These are phyloP conservation scores for Nasua narica DNA, from an alignment of 2,797 vertebrate species.

Conservation along the genomic window DNA sequence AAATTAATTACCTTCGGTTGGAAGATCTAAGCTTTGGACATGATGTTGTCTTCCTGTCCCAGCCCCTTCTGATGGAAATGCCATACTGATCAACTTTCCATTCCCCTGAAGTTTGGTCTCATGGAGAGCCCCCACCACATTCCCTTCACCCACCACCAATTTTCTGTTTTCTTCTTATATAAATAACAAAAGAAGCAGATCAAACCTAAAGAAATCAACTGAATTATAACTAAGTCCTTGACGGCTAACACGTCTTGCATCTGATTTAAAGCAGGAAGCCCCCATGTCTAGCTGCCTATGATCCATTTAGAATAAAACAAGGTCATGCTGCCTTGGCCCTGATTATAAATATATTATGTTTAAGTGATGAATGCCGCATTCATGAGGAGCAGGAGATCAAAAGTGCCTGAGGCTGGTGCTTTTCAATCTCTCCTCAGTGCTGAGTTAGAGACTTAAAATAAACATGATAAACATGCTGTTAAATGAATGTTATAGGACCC, in stretches of 20 bases:
- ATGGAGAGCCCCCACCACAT: neutral
- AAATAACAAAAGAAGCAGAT: constrained; percentile 60
- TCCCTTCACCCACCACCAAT: neutral
- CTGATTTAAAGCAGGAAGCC: constrained; percentile 66
- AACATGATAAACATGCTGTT: constrained; percentile 52
- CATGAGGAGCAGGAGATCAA: constrained; percentile 68
- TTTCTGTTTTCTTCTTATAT: constrained; percentile 38
- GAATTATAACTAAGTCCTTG: constrained; percentile 56
- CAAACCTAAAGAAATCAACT: constrained; percentile 61
- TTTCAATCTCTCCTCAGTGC: constrained; percentile 65
- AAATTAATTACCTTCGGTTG: constrained; percentile 48
- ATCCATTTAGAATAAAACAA: constrained; percentile 77
- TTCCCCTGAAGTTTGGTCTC: neutral
- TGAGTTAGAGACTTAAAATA: constrained; percentile 46
- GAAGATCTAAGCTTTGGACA: constrained; percentile 44
- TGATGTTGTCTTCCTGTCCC: neutral
- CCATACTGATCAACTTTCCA: neutral
- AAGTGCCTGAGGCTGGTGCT: constrained; percentile 54
- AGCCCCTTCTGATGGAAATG: neutral
- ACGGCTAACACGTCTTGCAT: constrained; percentile 22
- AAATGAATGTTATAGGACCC: constrained; percentile 53
- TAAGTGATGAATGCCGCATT: constrained; percentile 65
- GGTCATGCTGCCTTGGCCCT: constrained; percentile 59
- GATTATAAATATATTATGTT: constrained; percentile 72
- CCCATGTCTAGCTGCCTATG: constrained; percentile 38